A percentile compares a stretch with the other conserved stretches of the same genome.
Conservation (phyloP, 2,113 vertebrate species). For the Sander lucioperca region DNA sequence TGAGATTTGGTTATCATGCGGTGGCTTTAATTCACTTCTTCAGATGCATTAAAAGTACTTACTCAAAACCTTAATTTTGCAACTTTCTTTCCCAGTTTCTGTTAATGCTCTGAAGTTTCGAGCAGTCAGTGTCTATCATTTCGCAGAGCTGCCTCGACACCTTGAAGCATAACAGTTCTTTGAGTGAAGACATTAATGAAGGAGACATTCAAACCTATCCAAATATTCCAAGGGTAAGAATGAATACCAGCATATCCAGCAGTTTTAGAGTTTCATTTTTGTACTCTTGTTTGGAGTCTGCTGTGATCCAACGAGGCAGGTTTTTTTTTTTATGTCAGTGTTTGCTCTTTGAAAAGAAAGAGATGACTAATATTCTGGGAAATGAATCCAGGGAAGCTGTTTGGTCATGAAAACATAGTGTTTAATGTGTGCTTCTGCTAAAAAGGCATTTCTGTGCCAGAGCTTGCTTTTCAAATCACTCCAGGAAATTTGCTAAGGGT, state of each 20-base stretch:
- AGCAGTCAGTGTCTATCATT: neutral
- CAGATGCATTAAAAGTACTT: neutral
- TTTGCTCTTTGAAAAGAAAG: neutral
- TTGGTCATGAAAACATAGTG: neutral
- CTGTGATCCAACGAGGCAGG: neutral
- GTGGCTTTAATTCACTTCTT: neutral
- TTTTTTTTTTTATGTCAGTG: neutral
- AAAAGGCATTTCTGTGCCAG: constrained; percentile 5
- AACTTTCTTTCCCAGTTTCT: neutral
- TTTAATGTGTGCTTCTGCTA: constrained; percentile 2
- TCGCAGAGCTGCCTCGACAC: constrained; percentile 8
- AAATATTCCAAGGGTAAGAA: neutral
- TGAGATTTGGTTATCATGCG: constrained; percentile 22
- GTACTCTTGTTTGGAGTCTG: neutral
- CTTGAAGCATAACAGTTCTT: neutral
- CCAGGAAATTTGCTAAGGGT: constrained; percentile 8
- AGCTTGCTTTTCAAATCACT: constrained; percentile 14
- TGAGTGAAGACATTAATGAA: neutral
- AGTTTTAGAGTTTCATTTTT: neutral
- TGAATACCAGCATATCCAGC: neutral
- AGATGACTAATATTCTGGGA: neutral
- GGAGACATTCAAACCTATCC: neutral
- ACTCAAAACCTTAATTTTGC: neutral
- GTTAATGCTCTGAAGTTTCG: constrained; percentile 7
- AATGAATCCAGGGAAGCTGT: neutral